Conservation (phyloP, 2,113 vertebrate genomes). For the Alces alces region DNA sequence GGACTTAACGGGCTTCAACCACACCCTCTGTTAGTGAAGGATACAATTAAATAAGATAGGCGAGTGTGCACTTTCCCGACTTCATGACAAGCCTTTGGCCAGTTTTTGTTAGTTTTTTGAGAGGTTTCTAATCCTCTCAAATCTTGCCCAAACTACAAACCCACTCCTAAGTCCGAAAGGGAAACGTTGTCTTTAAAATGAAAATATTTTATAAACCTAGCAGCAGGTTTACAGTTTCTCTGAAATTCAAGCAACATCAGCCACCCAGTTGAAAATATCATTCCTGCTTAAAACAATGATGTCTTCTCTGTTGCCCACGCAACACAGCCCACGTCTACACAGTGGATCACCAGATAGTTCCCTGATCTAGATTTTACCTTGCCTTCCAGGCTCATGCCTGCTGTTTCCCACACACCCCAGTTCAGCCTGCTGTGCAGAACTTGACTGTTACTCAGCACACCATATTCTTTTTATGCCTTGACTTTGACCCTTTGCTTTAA, state of each 20-base stretch:
- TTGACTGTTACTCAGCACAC: no score
- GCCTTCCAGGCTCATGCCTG: neutral
- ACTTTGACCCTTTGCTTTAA: neutral
- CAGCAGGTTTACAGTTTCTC: neutral
- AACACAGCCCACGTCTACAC: neutral
- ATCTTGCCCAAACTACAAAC: neutral
- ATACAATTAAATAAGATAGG: neutral
- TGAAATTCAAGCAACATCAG: neutral
- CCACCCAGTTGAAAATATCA: neutral
- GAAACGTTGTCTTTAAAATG: neutral
- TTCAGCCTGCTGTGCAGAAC: neutral
- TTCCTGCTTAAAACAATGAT: neutral
- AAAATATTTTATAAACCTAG: neutral
- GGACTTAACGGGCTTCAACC: neutral
- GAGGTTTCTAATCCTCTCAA: neutral
- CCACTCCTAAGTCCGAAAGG: neutral
- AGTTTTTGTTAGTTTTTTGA: neutral
- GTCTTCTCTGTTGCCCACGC: neutral
- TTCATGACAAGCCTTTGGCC: neutral
- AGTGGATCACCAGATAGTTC: no score
- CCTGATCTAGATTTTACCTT: neutral
- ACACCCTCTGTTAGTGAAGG: no score
- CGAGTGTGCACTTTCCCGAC: neutral
- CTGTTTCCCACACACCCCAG: neutral
- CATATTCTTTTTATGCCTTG: accelerated